Base-by-base conservation (phyloP, 1,140 invertebrate species). In the Aphelinus atriplicis region DNA sequence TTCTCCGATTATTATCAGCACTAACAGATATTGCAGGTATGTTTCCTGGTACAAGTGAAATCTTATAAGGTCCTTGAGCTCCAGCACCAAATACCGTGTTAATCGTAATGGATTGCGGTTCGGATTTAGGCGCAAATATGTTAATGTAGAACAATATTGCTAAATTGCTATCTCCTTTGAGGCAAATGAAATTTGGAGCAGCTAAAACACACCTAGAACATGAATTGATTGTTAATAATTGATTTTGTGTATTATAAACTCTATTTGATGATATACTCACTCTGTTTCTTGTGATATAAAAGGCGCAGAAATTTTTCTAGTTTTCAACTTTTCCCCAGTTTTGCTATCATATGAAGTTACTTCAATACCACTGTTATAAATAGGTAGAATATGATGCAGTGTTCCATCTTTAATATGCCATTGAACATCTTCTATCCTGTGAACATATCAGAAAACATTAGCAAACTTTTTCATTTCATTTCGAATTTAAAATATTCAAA, bases 321-420 rank as follows among this genome's bases (percentile, higher is more conserved):
- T 90, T 69, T 86, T 89, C 5, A 90, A 84, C 81, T 93, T 92
- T 75, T 90, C 89, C n/a, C 93, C 92, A 5, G 90, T 91, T 78
- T 90, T 88, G 48, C 91, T 85, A 75, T 93, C 90, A 78, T 94
- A 94, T 57, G 89, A 90, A 3, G 91, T 91, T 2, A 94, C 89
- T 84, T 94, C 92, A n/a, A 94, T 83, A 74, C 92, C 92, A 48
- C 90, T 92, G 9, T 90, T 89, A 79, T 90, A 90, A 42, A 90
- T 88, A 1, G 92, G 92, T 61, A 93, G 80, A 79, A 94, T 89
- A 82, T 94, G 93, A 73, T 93, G 89, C 10, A 94, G 82, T 58
- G 90, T 85, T 45, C 90, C 89, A 77, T 91, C 88, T 76, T 90
- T 89, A 57, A 93, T 90, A 81, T 91, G 90, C 92, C 92, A 93